These are phyloP conservation scores for Pissodes strobi DNA, from an alignment of 1,140 invertebrate species.

Conservation along the genomic window DNA sequence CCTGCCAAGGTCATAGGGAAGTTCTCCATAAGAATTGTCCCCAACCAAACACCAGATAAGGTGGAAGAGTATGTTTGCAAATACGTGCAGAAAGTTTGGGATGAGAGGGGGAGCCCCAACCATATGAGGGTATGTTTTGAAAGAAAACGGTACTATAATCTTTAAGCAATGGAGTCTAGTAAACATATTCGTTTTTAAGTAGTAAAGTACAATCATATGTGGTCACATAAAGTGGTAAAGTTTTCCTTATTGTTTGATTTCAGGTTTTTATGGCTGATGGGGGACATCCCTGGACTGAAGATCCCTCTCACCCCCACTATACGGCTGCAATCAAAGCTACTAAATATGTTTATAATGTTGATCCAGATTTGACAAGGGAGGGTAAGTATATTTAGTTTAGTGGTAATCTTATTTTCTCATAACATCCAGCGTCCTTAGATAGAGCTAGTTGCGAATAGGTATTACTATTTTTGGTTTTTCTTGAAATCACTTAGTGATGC, in stretches of 20 bases:
- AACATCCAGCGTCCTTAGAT: too few relatives aligned
- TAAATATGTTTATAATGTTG: conserved; percentile 86
- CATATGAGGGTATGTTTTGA: conserved; percentile 75
- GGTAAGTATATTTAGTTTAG: conserved; percentile 13
- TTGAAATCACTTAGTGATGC: too few relatives aligned
- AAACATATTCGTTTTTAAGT: not conserved
- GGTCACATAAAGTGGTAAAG: not conserved
- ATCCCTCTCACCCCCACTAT: conserved; percentile 91
- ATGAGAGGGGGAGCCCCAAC: conserved; percentile 80
- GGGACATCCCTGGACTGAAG: conserved; percentile 88
- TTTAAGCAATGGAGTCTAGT: too few relatives aligned
- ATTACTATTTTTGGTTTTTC: too few relatives aligned
- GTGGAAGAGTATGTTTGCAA: conserved; percentile 74
- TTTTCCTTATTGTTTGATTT: not conserved
- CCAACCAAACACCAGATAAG: conserved; percentile 82
- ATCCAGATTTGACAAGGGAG: conserved; percentile 93
- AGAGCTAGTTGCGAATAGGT: too few relatives aligned
- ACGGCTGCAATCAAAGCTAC: conserved; percentile 85
- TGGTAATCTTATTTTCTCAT: too few relatives aligned
- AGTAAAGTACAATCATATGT: not conserved
- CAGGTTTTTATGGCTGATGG: conserved; percentile 73
- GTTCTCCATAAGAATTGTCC: conserved; percentile 94
- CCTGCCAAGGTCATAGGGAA: conserved; percentile 94
- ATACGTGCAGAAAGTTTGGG: conserved; percentile 76
- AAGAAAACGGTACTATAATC: too few relatives aligned